Evolutionary conservation across 2,888 invertebrate genomes (phyloP).

Genomic region (Elaeidobius kamerunicus): DNA sequence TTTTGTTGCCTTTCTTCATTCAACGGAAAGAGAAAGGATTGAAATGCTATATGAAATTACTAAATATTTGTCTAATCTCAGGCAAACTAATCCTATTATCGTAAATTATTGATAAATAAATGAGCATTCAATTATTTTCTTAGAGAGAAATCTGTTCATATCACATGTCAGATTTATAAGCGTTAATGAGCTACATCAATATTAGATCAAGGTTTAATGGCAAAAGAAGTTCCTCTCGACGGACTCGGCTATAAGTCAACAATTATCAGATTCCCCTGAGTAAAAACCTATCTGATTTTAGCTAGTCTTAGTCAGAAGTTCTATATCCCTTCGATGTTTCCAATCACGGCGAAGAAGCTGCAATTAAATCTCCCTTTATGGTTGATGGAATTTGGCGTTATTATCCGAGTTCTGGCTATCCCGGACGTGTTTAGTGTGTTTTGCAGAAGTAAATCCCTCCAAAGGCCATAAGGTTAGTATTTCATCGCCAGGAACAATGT

Average conservation of each 20-base stretch:
- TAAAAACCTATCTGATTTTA: slow-evolving; percentile 32
- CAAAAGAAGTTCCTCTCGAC: slow-evolving; percentile 19
- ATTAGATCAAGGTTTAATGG: slow-evolving; percentile 30
- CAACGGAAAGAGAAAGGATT: no score
- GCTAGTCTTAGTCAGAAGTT: slow-evolving; percentile 31
- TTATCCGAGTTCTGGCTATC: slow-evolving; percentile 34
- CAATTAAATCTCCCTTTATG: slow-evolving; percentile 49
- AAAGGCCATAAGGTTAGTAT: slow-evolving; percentile 32
- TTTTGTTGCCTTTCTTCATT: no score
- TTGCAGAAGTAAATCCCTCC: slow-evolving; percentile 27
- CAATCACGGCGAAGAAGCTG: slow-evolving; percentile 46
- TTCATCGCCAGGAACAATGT: slow-evolving; percentile 30
- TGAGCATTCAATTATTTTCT: no score
- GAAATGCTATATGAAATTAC: no score
- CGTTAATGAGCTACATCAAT: slow-evolving; percentile 32
- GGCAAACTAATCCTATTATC: no score
- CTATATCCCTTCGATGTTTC: slow-evolving; percentile 35
- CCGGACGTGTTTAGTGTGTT: slow-evolving; percentile 31
- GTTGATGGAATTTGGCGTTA: slow-evolving; percentile 47
- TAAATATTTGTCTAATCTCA: no score
- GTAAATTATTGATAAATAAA: no score
- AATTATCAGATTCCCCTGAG: slow-evolving; percentile 32
- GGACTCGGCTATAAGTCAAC: slow-evolving; percentile 31
- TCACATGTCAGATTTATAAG: slow-evolving; percentile 32
- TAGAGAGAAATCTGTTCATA: no score